Evolutionary conservation across 2,113 vertebrate species (phyloP), one percentile per base, ranked within the genome.

Genomic region (Rhadina sibilatrix): DNA sequence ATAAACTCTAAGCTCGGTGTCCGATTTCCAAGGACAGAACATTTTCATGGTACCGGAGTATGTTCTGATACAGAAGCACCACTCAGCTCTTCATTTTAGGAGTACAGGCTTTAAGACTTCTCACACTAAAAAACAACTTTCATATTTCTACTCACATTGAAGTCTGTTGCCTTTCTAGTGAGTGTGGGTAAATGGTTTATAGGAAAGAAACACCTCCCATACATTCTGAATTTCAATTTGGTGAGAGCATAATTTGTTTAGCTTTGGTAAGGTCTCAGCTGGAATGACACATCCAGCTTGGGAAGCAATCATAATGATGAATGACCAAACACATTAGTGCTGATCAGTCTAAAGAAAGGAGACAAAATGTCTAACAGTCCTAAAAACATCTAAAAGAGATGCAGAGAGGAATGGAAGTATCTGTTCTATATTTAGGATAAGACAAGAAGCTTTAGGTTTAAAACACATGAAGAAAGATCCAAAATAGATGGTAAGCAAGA

Each of bases 301-400:
- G 61, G 79, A 90, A 87, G 49, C 8, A 33, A 49, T 17, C 31
- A n/a, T 59, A 63, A 65, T 31, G 38, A 87, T 40, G 19, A 60
- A 78, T 47, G 61, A 82, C 87, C 71, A 71, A 72, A 84, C 17
- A 63, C 61, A 64, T 84, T 20, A 60, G 8, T 11, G 19, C 42
- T 42, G 35, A 54, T 70, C 50, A 81, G 30, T 54, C 38, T 82
- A 44, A 94, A 68, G 56, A 59, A 91, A 44, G 54, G 63, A 60
- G 14, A 78, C 0, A 0, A 1, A 78, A 47, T 1, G 1, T 6
- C 22, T 75, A 63, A 18, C 8, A 33, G n/a, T 44, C 23, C 57
- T 60, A 54, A 38, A 85, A 66, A 33, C 63, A 57, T 18, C 31
- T 70, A 27, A 19, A 56, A 47, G 11, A 17, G 8, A 21, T 54